Percentiles rank a stretch among this genome's conserved stretches.
phyloP scores from a whole-genome alignment of 2,888 invertebrate species.

The Calameuta idolon region DNA sequence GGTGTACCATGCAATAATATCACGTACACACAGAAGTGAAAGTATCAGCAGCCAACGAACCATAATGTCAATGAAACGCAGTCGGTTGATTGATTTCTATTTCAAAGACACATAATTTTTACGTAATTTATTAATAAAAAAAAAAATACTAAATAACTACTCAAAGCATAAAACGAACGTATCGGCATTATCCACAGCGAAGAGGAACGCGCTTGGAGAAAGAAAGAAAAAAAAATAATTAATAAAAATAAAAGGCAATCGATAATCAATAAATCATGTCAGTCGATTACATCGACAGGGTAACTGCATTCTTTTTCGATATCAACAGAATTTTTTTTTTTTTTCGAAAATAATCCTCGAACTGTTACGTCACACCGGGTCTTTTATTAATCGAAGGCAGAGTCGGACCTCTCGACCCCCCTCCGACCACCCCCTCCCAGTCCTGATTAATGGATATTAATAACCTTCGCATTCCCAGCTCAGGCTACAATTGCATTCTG shows the following conservation, averaged over 20 bases:
- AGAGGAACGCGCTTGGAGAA: background rate
- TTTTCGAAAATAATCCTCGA: background rate
- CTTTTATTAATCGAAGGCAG: background rate
- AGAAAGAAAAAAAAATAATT: background rate
- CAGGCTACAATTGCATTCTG: slow-evolving; percentile 45
- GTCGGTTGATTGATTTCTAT: background rate
- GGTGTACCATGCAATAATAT: background rate
- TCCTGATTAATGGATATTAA: slow-evolving; percentile 58
- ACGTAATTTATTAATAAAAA: background rate
- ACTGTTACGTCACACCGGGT: background rate
- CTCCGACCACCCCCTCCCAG: too few relatives aligned
- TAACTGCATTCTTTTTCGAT: background rate
- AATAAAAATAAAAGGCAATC: background rate
- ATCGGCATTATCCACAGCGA: background rate
- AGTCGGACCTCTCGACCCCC: background rate
- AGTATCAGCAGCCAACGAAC: background rate
- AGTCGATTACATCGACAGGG: background rate
- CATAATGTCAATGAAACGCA: background rate
- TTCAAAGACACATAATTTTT: background rate
- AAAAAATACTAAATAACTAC: background rate
- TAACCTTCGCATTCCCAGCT: slow-evolving; percentile 42
- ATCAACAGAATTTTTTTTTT: background rate
- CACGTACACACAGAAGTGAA: background rate
- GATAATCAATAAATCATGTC: background rate
- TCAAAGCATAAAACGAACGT: background rate